Evolutionary conservation across 2,797 vertebrate genomes (phyloP).

Genomic region (Danio choprae): DNA sequence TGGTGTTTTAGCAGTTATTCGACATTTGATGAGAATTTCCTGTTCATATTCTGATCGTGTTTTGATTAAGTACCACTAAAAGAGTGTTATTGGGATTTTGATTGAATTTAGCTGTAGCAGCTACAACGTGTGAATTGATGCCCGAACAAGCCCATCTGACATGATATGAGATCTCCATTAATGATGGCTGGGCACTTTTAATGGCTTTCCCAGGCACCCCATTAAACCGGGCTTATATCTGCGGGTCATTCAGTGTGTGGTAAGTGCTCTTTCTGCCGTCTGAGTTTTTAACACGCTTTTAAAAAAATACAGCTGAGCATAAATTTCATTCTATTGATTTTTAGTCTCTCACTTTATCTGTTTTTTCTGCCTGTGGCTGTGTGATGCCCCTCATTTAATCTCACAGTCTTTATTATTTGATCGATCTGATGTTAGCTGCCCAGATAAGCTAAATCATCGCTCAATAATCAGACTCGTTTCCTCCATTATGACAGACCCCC

Average conservation of each 20-base stretch:
- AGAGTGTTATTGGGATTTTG: conserved; percentile 44
- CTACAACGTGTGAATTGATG: conserved; percentile 63
- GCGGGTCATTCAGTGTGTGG: conserved; percentile 71
- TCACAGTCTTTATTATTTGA: conserved; percentile 50
- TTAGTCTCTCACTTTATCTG: conserved; percentile 44
- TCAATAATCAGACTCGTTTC: conserved; percentile 59
- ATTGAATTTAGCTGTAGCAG: conserved; percentile 42
- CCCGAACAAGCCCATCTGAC: conserved; percentile 65
- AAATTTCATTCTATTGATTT: conserved; percentile 73
- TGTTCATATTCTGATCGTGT: conserved; percentile 3
- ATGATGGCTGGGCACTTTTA: conserved; percentile 69
- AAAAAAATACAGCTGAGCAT: conserved; percentile 67
- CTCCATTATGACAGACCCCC: neutral
- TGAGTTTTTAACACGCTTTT: conserved; percentile 69
- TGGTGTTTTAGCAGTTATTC: neutral
- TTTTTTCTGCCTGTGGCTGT: conserved; percentile 57
- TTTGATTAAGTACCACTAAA: conserved; percentile 28
- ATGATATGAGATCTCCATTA: conserved; percentile 67
- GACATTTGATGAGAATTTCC: conserved; percentile 1
- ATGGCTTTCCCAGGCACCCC: conserved; percentile 65
- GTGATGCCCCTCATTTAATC: conserved; percentile 35
- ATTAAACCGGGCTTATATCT: conserved; percentile 67
- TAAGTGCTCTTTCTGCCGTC: conserved; percentile 63
- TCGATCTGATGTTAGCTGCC: conserved; percentile 57
- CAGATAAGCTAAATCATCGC: conserved; percentile 66